Conservation (phyloP, 2,113 vertebrate genomes). For the Cebus imitator region DNA sequence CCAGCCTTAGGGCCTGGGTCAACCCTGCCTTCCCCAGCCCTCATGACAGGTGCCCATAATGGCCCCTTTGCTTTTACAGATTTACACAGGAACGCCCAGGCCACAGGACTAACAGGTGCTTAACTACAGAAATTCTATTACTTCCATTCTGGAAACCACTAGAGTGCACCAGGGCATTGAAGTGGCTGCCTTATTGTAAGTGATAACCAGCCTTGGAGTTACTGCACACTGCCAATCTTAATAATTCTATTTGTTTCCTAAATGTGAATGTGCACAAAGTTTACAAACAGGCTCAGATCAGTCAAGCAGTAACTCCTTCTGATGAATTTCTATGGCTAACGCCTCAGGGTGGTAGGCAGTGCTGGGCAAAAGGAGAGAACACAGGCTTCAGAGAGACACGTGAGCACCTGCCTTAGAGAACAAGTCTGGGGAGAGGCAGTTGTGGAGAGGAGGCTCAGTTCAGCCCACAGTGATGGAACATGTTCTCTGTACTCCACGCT, state of each 20-base stretch:
- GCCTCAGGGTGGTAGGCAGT: not conserved
- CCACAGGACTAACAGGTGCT: conserved; percentile 49
- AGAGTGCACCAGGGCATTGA: not conserved
- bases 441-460: not conserved
- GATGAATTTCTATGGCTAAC: conserved; percentile 13
- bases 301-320: not conserved
- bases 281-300: conserved; percentile 32
- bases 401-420: not conserved
- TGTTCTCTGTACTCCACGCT: not conserved
- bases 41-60: not conserved
- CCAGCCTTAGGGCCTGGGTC: not conserved
- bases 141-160: conserved; percentile 48
- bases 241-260: conserved; percentile 49
- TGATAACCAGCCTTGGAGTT: conserved; percentile 37
- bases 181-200: not conserved
- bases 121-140: conserved; percentile 62
- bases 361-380: not conserved
- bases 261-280: conserved; percentile 14
- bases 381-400: not conserved
- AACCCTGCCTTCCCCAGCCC: not conserved
- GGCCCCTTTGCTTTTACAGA: not conserved
- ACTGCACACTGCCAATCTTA: not conserved
- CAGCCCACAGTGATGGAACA: not conserved
- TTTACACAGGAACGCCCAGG: not conserved
- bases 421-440: too few relatives aligned